phyloP scores from a whole-genome alignment of 2,113 vertebrate species.

The Cryptotis parvus region DNA sequence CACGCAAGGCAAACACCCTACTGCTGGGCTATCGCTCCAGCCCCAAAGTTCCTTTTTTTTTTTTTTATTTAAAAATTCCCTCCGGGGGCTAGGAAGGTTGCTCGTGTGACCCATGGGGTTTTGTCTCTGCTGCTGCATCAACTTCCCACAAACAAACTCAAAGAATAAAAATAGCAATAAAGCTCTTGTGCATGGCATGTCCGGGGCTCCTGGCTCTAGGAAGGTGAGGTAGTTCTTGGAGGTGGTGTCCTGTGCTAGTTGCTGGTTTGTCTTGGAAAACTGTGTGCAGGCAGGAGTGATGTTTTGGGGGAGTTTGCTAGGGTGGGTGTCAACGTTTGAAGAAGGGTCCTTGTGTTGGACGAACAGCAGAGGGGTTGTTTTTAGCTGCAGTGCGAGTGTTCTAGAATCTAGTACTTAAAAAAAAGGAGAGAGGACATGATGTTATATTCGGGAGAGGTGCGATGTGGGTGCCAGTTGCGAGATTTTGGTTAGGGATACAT shows the following conservation, averaged over 20 bases:
- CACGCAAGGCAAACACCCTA: no score
- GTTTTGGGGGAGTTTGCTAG: not conserved
- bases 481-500: slow-evolving; percentile 51
- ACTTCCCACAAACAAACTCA: no score
- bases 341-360: not conserved
- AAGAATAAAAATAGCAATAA: no score
- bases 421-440: not conserved
- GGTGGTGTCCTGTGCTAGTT: not conserved
- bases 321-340: not conserved
- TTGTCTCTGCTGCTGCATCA: no score
- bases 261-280: not conserved
- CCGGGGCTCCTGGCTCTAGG: not conserved
- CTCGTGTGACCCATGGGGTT: no score
- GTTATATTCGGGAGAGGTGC: not conserved
- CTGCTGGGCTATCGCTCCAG: no score
- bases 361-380: not conserved
- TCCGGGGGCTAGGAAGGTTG: no score
- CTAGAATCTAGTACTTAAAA: slow-evolving; percentile 19
- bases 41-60: no score
- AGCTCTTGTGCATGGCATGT: not conserved
- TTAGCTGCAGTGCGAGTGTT: not conserved
- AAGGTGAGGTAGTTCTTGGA: not conserved
- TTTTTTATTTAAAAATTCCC: no score
- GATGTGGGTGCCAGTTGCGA: slow-evolving; percentile 33
- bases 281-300: not conserved